Evolutionary conservation across 1,140 invertebrate genomes (phyloP), one percentile per base, ranked within the genome.

Genomic region (Oncopodura yosiiana): DNA sequence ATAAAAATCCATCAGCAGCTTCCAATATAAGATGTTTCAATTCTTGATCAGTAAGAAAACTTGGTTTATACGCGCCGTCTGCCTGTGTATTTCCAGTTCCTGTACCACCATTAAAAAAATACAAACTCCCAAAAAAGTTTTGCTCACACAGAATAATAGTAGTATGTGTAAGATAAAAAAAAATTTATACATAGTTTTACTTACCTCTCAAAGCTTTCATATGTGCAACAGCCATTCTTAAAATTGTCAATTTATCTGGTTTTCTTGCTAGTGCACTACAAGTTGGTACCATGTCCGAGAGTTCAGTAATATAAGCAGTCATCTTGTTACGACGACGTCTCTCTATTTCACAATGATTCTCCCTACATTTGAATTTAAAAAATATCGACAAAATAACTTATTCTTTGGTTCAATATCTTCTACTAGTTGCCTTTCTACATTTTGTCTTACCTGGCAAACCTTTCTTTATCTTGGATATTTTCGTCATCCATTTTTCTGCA

Each of bases 341-440:
- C 73, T 99, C 96, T 70, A 99, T 99, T 75, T 99, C 96, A 77
- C 94, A 97, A 77, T 99, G 96, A 74, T 98, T 99, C 78, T 99
- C 96, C 71, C 94, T 86, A 73, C 84, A 81, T 72, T 69, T 71
- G 23, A 43, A 53, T 26, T 18, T 53, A 62, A 65, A 58, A 55
- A 66, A 65, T 61, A 57, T 38, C 65, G 62, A 67, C 69, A 71
- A 69, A 70, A 72, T 75, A 72, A 74, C n/a, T 73, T 75, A 56
- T 45, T 52, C 41, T 30, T 51, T 34, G 29, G 29, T 42, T 14
- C 2, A 38, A 0, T 44, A 38, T 44, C 21, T 16, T 8, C 37
- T n/a, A 9, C n/a, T 21, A 53, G 16, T 18, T 51, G 29, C 39
- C 21, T 37, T 23, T 27, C 14, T 6, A 18, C 8, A 39, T 45